Percentiles rank a stretch among this genome's conserved stretches.
Evolutionary conservation across 2,888 invertebrate genomes (phyloP).

Genomic region (Allygus modestus): DNA sequence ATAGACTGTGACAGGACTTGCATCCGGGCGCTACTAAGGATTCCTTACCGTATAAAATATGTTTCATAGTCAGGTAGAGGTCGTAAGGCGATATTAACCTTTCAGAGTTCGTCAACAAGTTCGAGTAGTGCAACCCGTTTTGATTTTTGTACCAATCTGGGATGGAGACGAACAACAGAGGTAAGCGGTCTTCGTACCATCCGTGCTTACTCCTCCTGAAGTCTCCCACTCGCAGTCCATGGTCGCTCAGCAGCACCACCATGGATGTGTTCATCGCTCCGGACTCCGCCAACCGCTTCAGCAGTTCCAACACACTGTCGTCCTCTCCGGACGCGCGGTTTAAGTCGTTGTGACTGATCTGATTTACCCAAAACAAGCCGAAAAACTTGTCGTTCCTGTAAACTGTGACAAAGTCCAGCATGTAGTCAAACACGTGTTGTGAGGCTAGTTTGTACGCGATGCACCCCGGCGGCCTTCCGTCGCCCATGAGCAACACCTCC

Average conservation of each 20-base stretch:
- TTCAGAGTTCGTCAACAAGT: conserved; percentile 80
- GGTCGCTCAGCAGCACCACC: conserved; percentile 86
- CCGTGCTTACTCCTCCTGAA: conserved; percentile 82
- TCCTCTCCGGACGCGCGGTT: conserved; percentile 84
- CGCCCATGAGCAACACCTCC: conserved; percentile 76
- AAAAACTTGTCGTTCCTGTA: conserved; percentile 82
- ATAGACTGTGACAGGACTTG: conserved; percentile 81
- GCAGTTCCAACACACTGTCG: conserved; percentile 76
- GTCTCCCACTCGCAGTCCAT: conserved; percentile 86
- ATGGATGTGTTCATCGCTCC: conserved; percentile 82
- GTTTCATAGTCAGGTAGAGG: conserved; percentile 83
- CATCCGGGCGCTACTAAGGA: conserved; percentile 73
- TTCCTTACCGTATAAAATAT: conserved; percentile 76
- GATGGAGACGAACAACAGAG: conserved; percentile 83
- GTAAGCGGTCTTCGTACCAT: conserved; percentile 87
- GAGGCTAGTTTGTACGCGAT: conserved; percentile 1
- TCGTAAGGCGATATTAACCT: conserved; percentile 86
- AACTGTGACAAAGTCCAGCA: conserved; percentile 81
- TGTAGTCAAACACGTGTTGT: conserved; percentile 76
- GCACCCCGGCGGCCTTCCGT: conserved; percentile 70
- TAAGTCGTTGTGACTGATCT: conserved; percentile 84
- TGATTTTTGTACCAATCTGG: conserved; percentile 80
- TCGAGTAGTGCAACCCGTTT: conserved; percentile 77
- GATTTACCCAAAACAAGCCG: conserved; percentile 88
- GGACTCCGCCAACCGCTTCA: conserved; percentile 78